Percentiles rank a stretch among this genome's conserved stretches.
These are phyloP conservation scores for Barbus barbus DNA, from an alignment of 2,113 vertebrate species.

Conservation along the genomic window DNA sequence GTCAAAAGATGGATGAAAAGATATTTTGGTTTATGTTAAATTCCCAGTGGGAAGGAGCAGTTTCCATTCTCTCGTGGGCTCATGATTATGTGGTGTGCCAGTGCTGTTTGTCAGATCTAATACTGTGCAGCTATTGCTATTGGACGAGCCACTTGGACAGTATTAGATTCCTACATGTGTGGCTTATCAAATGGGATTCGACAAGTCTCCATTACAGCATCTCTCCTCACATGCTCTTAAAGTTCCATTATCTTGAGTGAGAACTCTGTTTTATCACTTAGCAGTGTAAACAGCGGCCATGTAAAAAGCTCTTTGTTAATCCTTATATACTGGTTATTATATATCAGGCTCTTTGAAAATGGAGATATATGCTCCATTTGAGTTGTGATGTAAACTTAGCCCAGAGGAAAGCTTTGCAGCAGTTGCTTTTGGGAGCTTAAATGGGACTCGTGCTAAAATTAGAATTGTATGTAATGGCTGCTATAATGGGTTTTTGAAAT, in stretches of 20 bases:
- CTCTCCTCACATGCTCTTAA: not conserved
- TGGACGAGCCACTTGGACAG: not conserved
- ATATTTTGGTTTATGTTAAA: constrained; percentile 26
- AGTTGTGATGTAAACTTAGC: constrained; percentile 29
- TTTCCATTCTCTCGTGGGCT: constrained; percentile 11
- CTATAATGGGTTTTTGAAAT: constrained; percentile 29
- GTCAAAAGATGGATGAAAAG: constrained; percentile 22
- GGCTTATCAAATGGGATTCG: not conserved
- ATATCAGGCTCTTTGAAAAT: not conserved
- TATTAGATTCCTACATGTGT: not conserved
- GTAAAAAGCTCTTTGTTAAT: constrained; percentile 16
- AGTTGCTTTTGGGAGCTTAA: constrained; percentile 7
- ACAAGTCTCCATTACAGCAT: constrained; percentile 6
- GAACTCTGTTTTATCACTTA: constrained; percentile 6
- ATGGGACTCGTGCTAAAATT: constrained; percentile 5
- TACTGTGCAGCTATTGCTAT: constrained; percentile 10
- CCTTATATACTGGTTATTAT: constrained; percentile 2
- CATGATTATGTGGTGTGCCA: constrained; percentile 5
- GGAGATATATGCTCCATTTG: not conserved
- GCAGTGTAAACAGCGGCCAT: constrained; percentile 4
- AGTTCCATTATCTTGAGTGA: constrained; percentile 17
- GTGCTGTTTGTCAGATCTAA: constrained; percentile 10
- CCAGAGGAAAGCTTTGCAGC: constrained; percentile 9
- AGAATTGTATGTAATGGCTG: constrained; percentile 21
- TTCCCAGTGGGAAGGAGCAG: constrained; percentile 7